phyloP scores from a whole-genome alignment of 2,888 invertebrate species.

The Leptopterna dolabrata region DNA sequence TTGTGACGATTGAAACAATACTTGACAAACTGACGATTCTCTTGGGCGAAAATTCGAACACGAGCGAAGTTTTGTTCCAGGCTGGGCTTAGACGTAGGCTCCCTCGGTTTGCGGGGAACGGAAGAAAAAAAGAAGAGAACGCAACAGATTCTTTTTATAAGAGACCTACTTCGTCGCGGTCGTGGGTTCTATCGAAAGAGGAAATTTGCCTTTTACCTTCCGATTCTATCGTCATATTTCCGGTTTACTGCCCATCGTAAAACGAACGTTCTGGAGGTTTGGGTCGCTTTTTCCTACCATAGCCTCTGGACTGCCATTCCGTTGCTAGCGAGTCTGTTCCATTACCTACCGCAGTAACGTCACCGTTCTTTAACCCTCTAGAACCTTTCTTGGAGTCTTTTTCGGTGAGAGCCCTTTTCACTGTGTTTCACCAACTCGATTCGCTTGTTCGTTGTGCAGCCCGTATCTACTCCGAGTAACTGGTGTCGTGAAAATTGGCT shows the following conservation, averaged over 20 bases:
- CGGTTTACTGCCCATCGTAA: slow-evolving; percentile 29
- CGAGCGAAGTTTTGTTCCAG: neutral
- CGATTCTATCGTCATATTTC: slow-evolving; percentile 31
- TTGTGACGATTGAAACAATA: no score
- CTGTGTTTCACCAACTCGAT: neutral
- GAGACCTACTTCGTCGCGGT: neutral
- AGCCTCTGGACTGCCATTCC: neutral
- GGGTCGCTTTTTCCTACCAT: neutral
- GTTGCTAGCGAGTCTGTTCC: neutral
- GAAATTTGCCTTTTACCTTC: slow-evolving; percentile 31
- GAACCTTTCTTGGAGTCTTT: neutral
- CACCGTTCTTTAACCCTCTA: neutral
- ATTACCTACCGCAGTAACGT: slow-evolving; percentile 11
- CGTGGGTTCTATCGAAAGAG: slow-evolving; percentile 15
- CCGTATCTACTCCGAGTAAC: no score
- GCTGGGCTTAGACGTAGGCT: neutral
- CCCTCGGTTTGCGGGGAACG: neutral
- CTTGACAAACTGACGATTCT: no score
- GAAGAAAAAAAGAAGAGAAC: neutral
- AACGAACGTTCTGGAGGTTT: slow-evolving; percentile 6
- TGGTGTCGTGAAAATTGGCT: no score
- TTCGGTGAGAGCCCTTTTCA: neutral
- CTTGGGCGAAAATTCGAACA: no score
- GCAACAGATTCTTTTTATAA: slow-evolving; percentile 29
- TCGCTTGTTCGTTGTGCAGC: neutral